Percentiles rank a stretch among this genome's conserved stretches.
Conservation (phyloP, 2,113 vertebrate species). For the Pterophyllum scalare region DNA sequence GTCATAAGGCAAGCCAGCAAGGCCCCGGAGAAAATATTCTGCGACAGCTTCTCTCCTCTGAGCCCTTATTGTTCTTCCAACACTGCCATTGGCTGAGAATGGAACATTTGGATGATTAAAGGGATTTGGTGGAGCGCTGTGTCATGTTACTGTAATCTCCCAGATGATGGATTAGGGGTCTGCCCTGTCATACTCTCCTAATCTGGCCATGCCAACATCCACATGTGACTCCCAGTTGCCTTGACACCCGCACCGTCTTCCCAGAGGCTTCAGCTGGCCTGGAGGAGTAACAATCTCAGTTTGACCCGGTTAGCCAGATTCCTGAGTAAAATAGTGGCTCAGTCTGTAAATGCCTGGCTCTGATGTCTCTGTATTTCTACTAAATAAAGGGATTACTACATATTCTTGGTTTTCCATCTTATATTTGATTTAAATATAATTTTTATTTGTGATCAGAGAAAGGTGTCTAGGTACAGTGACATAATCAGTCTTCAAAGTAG, state of each 20-base stretch:
- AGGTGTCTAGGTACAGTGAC: not conserved
- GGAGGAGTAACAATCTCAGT: conserved; percentile 22
- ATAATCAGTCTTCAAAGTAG: conserved; percentile 32
- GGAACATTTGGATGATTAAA: conserved; percentile 78
- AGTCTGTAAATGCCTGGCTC: conserved; percentile 20
- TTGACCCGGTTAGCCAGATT: conserved; percentile 51
- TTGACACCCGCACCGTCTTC: conserved; percentile 35
- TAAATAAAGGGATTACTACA: conserved; percentile 17
- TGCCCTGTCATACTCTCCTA: conserved; percentile 64
- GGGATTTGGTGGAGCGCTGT: conserved; percentile 70
- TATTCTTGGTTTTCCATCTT: not conserved
- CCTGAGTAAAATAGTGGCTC: conserved; percentile 34
- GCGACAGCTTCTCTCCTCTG: conserved; percentile 50
- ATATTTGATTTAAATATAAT: conserved; percentile 21
- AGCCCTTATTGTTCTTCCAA: conserved; percentile 58
- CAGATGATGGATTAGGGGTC: conserved; percentile 77
- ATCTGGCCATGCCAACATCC: conserved; percentile 63
- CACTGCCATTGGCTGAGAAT: conserved; percentile 53
- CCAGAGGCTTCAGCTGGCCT: conserved; percentile 25
- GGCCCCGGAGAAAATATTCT: conserved; percentile 46
- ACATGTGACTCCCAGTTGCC: conserved; percentile 6
- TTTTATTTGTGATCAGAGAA: conserved; percentile 1
- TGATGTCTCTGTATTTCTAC: conserved; percentile 42
- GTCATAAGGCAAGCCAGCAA: conserved; percentile 54
- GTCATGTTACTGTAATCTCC: conserved; percentile 77